A percentile compares a stretch with the other conserved stretches of the same genome.
Evolutionary conservation across 2,797 vertebrate genomes (phyloP).

Genomic region (Clamator glandarius): DNA sequence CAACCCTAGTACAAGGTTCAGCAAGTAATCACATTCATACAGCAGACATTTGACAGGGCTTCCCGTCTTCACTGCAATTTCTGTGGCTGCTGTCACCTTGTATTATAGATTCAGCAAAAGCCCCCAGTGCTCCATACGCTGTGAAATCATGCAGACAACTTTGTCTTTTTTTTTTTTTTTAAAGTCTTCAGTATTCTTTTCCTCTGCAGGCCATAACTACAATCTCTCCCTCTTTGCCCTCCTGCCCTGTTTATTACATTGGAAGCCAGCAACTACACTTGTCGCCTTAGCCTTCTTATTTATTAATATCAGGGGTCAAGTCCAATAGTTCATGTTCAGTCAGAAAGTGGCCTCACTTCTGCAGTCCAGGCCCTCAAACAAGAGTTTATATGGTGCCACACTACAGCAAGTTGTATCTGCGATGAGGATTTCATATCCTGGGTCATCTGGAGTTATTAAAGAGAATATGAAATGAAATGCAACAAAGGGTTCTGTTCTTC

Average conservation of each 20-base stretch:
- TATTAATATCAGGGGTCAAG: background rate
- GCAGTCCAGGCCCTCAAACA: background rate
- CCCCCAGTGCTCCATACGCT: background rate
- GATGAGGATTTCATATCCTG: background rate
- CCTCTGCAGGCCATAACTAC: background rate
- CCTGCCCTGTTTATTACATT: background rate
- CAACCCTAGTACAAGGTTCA: background rate
- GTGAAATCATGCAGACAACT: background rate
- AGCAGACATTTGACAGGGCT: conserved; percentile 42
- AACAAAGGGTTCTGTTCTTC: background rate
- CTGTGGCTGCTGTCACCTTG: conserved; percentile 57
- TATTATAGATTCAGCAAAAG: conserved; percentile 20
- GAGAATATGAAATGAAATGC: background rate
- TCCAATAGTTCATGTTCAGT: background rate
- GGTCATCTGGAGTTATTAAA: background rate
- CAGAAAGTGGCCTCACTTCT: background rate
- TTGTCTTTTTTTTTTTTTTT: background rate
- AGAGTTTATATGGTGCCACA: background rate
- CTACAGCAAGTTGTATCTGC: background rate
- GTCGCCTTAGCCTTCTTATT: background rate
- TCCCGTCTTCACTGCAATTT: conserved; percentile 22
- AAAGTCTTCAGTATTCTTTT: background rate
- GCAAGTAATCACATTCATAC: background rate
- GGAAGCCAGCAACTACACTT: background rate
- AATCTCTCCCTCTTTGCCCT: background rate